Conservation (phyloP, 2,113 vertebrate species). For the Saguinus imperator region DNA sequence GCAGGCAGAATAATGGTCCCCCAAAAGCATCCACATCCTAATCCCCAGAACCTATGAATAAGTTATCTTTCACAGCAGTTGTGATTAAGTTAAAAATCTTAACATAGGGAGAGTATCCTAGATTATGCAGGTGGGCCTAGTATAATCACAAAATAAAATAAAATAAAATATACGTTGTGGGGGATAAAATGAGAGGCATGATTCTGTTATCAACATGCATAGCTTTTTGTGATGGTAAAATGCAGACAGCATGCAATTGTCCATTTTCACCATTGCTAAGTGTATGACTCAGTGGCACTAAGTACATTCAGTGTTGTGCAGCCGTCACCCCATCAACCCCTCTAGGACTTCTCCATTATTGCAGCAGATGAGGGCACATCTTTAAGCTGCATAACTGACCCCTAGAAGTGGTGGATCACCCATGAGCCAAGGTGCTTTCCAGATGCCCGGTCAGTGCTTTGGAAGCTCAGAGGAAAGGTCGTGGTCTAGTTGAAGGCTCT, state of each 20-base stretch:
- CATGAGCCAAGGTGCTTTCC: neutral
- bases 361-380: neutral
- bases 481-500: neutral
- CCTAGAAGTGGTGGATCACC: no score
- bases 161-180: neutral
- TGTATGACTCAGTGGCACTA: neutral
- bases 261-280: neutral
- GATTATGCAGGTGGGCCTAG: neutral
- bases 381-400: fast-evolving
- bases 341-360: neutral
- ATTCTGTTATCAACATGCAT: neutral
- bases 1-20: neutral
- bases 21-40: neutral
- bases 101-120: neutral
- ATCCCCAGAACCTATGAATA: neutral
- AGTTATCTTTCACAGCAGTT: neutral
- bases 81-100: neutral
- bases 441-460: fast-evolving
- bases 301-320: neutral
- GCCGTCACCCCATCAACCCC: neutral
- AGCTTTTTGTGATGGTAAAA: neutral
- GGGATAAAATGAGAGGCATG: no score
- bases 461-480: fast-evolving
- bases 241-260: neutral
- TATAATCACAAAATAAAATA: neutral